phyloP scores from a whole-genome alignment of 2,888 invertebrate species.

The Oxytorus armatus region DNA sequence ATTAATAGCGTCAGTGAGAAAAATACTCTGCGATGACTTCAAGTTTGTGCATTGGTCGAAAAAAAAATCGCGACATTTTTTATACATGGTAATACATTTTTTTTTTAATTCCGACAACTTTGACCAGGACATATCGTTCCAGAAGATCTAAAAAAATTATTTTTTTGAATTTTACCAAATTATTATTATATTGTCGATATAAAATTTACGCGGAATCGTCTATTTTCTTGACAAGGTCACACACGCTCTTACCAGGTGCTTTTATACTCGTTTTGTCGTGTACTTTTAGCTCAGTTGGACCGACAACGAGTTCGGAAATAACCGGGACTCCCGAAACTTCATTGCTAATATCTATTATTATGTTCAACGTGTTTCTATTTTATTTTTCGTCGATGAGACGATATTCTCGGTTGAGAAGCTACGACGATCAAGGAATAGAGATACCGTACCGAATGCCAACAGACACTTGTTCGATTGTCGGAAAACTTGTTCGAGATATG shows the following conservation, averaged over 20 bases:
- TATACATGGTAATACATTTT: too few relatives aligned
- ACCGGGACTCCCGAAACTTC: constrained; percentile 13
- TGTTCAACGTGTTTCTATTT: constrained; percentile 15
- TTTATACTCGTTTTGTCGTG: background rate
- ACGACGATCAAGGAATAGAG: background rate
- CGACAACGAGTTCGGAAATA: constrained; percentile 29
- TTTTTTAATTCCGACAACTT: too few relatives aligned
- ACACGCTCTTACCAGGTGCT: constrained; percentile 26
- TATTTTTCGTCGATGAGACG: constrained; percentile 32
- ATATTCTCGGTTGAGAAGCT: constrained; percentile 3
- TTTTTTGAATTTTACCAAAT: too few relatives aligned
- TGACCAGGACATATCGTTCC: too few relatives aligned
- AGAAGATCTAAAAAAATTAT: too few relatives aligned
- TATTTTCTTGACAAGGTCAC: constrained; percentile 22
- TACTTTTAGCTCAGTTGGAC: constrained; percentile 36
- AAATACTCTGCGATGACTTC: too few relatives aligned
- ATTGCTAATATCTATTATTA: constrained; percentile 18
- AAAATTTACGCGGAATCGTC: constrained; percentile 2
- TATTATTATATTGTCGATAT: too few relatives aligned
- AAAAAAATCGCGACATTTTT: too few relatives aligned
- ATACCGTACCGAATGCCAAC: constrained; percentile 30
- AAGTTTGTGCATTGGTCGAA: too few relatives aligned
- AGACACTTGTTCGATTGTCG: constrained; percentile 29
- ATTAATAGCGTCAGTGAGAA: background rate
- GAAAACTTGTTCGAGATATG: too few relatives aligned